phyloP scores from a whole-genome alignment of 2,113 vertebrate genomes.

The Campylorhamphus procurvoides region DNA sequence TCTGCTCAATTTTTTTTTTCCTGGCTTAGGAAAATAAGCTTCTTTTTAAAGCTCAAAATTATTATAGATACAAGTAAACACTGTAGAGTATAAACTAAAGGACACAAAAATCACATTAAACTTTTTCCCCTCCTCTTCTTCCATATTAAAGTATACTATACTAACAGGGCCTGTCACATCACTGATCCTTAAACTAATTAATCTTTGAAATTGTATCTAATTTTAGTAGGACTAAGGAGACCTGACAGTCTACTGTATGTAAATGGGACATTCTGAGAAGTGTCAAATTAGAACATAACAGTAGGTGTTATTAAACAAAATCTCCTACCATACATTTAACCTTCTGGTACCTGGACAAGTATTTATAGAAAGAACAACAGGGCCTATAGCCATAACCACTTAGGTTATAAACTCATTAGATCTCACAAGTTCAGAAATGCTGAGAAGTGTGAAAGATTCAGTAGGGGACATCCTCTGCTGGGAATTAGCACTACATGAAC shows the following conservation, averaged over 20 bases:
- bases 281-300: neutral
- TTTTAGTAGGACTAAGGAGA: neutral
- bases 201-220: conserved; percentile 17
- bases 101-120: neutral
- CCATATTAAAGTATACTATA: neutral
- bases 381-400: neutral
- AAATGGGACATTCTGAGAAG: neutral
- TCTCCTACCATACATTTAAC: neutral
- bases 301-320: neutral
- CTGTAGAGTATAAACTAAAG: neutral
- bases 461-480: neutral
- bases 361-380: neutral
- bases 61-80: neutral
- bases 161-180: neutral
- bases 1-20: neutral
- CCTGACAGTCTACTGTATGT: neutral
- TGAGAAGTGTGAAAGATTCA: neutral
- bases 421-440: neutral
- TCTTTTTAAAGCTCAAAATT: neutral
- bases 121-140: neutral
- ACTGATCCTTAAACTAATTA: neutral
- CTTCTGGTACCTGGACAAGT: neutral
- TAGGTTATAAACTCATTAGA: neutral
- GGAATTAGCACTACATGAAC: neutral
- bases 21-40: neutral